Base-by-base conservation (phyloP, 2,888 invertebrate genomes). In the Caenorhabditis sp. region DNA sequence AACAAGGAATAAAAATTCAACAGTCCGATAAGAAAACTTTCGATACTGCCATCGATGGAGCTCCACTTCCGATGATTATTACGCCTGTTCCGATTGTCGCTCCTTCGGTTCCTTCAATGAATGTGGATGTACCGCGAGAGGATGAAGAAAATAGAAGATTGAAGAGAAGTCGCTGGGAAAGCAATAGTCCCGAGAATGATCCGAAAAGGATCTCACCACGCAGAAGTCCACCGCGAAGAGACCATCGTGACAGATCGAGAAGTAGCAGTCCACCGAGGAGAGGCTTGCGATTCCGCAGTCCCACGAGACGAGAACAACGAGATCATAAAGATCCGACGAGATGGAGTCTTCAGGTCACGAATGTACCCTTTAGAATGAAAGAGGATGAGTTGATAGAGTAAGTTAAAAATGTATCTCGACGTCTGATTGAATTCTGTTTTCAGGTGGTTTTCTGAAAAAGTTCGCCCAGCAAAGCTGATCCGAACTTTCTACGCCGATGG, bases 51-150 rank as follows among this genome's bases (percentile, higher is more conserved):
- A 61, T 80, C 24, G 89, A 89, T 70, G 87, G 85, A 5, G 54
- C 51, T 14, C 68, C 72, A 1, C 19, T 61, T 16, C 95, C 96
- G 92, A 94, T 96, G 59, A 96, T 97, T 92, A 95, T 24, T 31
- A 22, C 26, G n/a, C 16, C 38, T 35, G 24, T 31, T 24, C 54
- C 59, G n/a, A 41, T 8, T 6, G 26, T 10, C 2, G 16, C 22
- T 6, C 6, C 69, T 26, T n/a, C 49, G 31, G 12, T 12, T 38
- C 47, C 47, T 19, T 6, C 19, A 47, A 47, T 47, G 19, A 8
- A 47, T 51, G 4, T n/a, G 19, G 16, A 26, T 7, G 8, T n/a
- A 8, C 44, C 26, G 14, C 14, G 41, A 38, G 80, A 79, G 16
- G 70, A 82, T 1, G 72, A 80, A 7, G 61, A 61, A 16, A 44